These are phyloP conservation scores for Penaeus monodon DNA, from an alignment of 2,888 invertebrate genomes.

Conservation along the genomic window DNA sequence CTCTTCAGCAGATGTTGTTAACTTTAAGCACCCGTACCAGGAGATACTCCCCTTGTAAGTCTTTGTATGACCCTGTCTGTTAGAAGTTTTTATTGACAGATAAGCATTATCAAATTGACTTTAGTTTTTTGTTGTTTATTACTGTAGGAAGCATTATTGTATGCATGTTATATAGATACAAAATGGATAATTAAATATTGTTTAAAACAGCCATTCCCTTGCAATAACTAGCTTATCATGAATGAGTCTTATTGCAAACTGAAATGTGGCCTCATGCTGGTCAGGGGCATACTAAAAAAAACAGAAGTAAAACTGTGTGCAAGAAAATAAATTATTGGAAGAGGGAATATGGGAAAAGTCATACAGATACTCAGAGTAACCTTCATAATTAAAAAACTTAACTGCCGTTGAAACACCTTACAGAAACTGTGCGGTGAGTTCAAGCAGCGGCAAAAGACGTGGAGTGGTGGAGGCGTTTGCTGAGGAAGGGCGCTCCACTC, in stretches of 20 bases:
- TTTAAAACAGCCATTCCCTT: too few species aligned
- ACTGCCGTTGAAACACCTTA: background rate
- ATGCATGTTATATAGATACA: too few species aligned
- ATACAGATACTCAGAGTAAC: background rate
- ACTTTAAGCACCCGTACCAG: conserved; percentile 91
- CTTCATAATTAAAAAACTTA: background rate
- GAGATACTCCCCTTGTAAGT: conserved; percentile 83
- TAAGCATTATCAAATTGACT: background rate
- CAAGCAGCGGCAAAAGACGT: conserved; percentile 88
- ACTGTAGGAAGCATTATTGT: too few species aligned
- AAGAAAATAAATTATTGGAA: too few species aligned
- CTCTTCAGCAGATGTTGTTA: conserved; percentile 82
- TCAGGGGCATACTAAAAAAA: too few species aligned
- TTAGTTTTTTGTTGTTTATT: too few species aligned
- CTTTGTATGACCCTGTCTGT: background rate
- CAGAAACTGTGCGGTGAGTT: conserved; percentile 83
- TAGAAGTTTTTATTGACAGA: background rate
- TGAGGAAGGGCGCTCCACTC: conserved; percentile 88
- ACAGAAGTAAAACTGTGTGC: too few species aligned
- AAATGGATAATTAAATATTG: too few species aligned
- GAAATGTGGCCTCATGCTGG: too few species aligned
- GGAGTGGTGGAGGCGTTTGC: conserved; percentile 88
- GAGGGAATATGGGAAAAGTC: background rate
- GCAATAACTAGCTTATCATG: too few species aligned
- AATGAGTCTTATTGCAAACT: too few species aligned